Base-by-base conservation (phyloP, 2,113 vertebrate species). In the Brevimyrus niger region DNA sequence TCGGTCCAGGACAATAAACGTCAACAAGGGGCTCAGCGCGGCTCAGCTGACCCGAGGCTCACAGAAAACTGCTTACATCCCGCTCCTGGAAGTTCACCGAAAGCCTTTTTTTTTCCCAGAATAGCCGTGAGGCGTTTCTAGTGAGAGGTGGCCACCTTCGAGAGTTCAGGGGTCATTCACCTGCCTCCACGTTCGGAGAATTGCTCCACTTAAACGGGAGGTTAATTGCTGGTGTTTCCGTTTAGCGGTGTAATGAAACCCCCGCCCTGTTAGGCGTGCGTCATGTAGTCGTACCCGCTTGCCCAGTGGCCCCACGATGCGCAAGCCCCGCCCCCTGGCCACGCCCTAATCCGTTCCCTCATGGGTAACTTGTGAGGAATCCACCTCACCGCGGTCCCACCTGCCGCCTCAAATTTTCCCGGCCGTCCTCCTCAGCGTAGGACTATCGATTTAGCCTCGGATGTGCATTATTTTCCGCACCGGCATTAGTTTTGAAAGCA, bases 361-460 rank as follows among this genome's bases (percentile, higher is more conserved):
- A 27, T 0, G n/a, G 35, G 13, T 80, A 38, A 80, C 73, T 27
- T 17, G 93, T 93, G 91, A 93, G 92, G 91, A 91, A 53, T 90
- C 87, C 88, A 90, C 91, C 94, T 95, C 91, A 93, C 93, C 91
- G 89, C 86, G 88, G 86, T 90, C 92, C 91, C 92, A 27, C 91
- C 90, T 6, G 92, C 91, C 61, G 35, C 90, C 51, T 84, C 50
- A 23, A 58, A 27, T 82, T 89, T 84, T 10, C 50, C 38, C 3
- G 73, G 19, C 47, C n/a, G 50, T 38, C 88, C 19, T 76, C 35
- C 55, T 51, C 11, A 3, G 48, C 69, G 58, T 86, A 83, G 44
- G 51, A n/a, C 89, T 93, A 95, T 96, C 90, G 93, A 95, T 95
- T 93, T 38, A 38, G 92, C 85, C 89, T 91, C 76, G 85, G 91